Evolutionary conservation across 1,140 invertebrate genomes (phyloP).

Genomic region (Ganaspis sp.): DNA sequence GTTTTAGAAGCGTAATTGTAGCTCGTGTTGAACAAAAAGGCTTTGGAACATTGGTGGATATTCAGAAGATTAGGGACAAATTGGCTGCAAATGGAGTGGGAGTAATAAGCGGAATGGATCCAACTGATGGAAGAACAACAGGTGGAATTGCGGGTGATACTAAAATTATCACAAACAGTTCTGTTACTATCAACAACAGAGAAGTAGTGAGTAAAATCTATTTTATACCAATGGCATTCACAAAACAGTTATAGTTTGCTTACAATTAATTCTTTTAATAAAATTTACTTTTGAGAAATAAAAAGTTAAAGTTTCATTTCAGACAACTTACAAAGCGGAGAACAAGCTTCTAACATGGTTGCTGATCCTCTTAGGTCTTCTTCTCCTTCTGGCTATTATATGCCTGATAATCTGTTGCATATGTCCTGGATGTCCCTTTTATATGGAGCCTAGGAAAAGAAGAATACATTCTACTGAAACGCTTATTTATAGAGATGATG

Average conservation of each 20-base stretch:
- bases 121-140: background rate
- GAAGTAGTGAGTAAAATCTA: constrained; percentile 65
- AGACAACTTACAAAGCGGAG: constrained; percentile 84
- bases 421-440: constrained; percentile 87
- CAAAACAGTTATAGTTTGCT: background rate
- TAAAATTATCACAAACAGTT: constrained; percentile 59
- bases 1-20: constrained; percentile 84
- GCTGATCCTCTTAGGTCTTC: constrained; percentile 83
- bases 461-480: constrained; percentile 85
- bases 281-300: constrained; percentile 11
- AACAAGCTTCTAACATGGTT: constrained; percentile 86
- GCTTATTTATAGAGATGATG: constrained; percentile 78
- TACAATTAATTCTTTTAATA: constrained; percentile 2
- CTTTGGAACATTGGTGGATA: constrained; percentile 68
- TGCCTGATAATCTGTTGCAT: constrained; percentile 87
- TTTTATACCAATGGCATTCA: background rate
- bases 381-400: constrained; percentile 84
- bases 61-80: constrained; percentile 75
- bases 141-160: background rate
- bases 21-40: constrained; percentile 76
- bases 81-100: constrained; percentile 81
- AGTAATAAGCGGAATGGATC: constrained; percentile 65
- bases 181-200: constrained; percentile 52
- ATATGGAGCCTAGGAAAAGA: constrained; percentile 85
- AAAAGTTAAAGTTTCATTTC: constrained; percentile 61